Percentiles rank a stretch among this genome's conserved stretches.
These are phyloP conservation scores for Cheilosia vernalis DNA, from an alignment of 2,888 invertebrate genomes.

Conservation along the genomic window DNA sequence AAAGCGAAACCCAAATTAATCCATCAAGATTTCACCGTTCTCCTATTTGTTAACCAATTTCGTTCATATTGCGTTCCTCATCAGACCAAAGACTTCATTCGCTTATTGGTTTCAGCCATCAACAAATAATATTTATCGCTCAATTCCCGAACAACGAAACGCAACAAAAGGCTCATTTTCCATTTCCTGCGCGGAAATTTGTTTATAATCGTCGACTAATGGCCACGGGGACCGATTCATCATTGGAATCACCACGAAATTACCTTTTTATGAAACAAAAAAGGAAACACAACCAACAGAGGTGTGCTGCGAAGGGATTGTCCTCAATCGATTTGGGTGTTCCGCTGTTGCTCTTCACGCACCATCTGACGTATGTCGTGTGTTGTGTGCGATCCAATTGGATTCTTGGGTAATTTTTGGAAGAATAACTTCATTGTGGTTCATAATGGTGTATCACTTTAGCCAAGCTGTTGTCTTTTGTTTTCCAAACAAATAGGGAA, in stretches of 20 bases:
- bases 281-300: slow-evolving; percentile 32
- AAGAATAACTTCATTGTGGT: slow-evolving; percentile 71
- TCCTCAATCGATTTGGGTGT: slow-evolving; percentile 75
- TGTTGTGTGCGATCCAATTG: slow-evolving; percentile 67
- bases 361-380: slow-evolving; percentile 68
- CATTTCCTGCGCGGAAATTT: slow-evolving; percentile 75
- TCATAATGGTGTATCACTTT: slow-evolving; percentile 61
- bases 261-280: slow-evolving; percentile 63
- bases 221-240: slow-evolving; percentile 74
- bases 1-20: slow-evolving; percentile 62
- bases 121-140: slow-evolving; percentile 74
- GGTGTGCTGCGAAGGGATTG: slow-evolving; percentile 72
- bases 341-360: slow-evolving; percentile 57
- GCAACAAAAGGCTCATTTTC: slow-evolving; percentile 72
- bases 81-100: slow-evolving; percentile 43
- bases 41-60: slow-evolving; percentile 69
- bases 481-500: slow-evolving; percentile 42
- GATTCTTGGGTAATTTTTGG: slow-evolving; percentile 64
- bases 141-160: slow-evolving; percentile 67
- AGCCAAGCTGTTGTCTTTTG: slow-evolving; percentile 69
- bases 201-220: slow-evolving; percentile 75
- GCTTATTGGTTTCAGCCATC: slow-evolving; percentile 75
- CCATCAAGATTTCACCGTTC: slow-evolving; percentile 71
- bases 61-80: slow-evolving; percentile 36
- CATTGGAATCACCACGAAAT: slow-evolving; percentile 75